These are phyloP conservation scores for Bombus waltoni DNA, from an alignment of 1,140 invertebrate genomes.

Conservation along the genomic window DNA sequence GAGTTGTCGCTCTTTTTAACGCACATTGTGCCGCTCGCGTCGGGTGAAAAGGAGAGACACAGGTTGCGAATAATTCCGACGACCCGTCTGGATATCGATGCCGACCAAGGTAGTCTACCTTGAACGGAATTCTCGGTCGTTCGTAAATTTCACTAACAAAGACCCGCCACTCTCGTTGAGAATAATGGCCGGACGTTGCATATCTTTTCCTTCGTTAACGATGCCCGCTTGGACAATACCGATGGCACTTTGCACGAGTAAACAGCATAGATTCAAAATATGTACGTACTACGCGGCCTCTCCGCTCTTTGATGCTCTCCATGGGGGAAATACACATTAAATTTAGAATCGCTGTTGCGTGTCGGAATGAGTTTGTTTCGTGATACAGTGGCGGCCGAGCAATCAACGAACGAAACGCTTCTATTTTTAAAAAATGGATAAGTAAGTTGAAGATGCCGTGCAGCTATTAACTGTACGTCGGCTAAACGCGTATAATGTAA, in stretches of 20 bases:
- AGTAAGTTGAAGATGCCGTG: not conserved
- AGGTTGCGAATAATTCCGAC: constrained; percentile 42
- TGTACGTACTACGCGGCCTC: not conserved
- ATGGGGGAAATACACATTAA: not conserved
- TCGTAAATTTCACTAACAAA: constrained; percentile 67
- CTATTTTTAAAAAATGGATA: not conserved
- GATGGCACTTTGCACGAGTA: constrained; percentile 35
- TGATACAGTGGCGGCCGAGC: not conserved
- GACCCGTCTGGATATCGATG: constrained; percentile 46
- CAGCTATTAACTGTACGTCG: not conserved
- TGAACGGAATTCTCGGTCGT: constrained; percentile 63
- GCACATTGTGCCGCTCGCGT: constrained; percentile 1
- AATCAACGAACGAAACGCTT: not conserved
- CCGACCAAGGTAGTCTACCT: constrained; percentile 57
- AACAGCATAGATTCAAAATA: constrained; percentile 13
- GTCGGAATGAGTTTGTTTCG: not conserved
- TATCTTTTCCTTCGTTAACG: constrained; percentile 60
- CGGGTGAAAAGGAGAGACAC: constrained; percentile 43
- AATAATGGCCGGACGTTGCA: constrained; percentile 63
- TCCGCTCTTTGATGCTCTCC: not conserved
- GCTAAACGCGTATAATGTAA: not conserved
- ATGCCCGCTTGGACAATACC: constrained; percentile 32
- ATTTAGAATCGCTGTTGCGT: not conserved
- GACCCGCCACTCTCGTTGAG: constrained; percentile 48
- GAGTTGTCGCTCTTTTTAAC: constrained; percentile 1